phyloP scores from a whole-genome alignment of 2,797 vertebrate genomes.

The Leptoclinus maculatus region DNA sequence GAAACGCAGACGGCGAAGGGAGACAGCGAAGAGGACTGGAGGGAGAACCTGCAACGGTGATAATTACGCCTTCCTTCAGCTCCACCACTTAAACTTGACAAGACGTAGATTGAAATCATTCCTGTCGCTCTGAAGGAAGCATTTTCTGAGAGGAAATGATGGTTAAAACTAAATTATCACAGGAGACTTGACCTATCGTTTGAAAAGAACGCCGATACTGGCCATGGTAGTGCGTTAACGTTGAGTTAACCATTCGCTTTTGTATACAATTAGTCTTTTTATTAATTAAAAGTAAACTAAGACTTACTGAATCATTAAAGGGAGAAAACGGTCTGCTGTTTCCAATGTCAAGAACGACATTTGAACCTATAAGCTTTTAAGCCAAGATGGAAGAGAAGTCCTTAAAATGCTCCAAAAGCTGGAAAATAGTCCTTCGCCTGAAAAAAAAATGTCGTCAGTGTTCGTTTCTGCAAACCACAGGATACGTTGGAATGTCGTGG shows the following conservation, averaged over 20 bases:
- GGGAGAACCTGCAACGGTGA: conserved; percentile 40
- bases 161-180: conserved; percentile 25
- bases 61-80: conserved; percentile 60
- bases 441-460: too few species aligned
- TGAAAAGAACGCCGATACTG: not conserved
- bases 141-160: conserved; percentile 27
- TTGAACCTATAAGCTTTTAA: not conserved
- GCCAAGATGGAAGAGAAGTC: not conserved
- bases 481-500: too few species aligned
- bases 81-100: conserved; percentile 61
- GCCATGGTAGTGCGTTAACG: not conserved
- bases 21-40: conserved; percentile 60
- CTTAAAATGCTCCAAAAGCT: not conserved
- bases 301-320: not conserved
- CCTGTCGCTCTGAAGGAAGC: conserved; percentile 46
- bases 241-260: not conserved
- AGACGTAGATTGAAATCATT: conserved; percentile 47
- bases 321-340: not conserved
- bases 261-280: not conserved
- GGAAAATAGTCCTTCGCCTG: not conserved
- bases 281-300: not conserved
- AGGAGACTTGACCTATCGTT: not conserved
- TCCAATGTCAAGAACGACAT: not conserved
- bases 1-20: conserved; percentile 59
- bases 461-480: too few species aligned